phyloP scores from a whole-genome alignment of 2,797 vertebrate genomes.

The Capromys pilorides region DNA sequence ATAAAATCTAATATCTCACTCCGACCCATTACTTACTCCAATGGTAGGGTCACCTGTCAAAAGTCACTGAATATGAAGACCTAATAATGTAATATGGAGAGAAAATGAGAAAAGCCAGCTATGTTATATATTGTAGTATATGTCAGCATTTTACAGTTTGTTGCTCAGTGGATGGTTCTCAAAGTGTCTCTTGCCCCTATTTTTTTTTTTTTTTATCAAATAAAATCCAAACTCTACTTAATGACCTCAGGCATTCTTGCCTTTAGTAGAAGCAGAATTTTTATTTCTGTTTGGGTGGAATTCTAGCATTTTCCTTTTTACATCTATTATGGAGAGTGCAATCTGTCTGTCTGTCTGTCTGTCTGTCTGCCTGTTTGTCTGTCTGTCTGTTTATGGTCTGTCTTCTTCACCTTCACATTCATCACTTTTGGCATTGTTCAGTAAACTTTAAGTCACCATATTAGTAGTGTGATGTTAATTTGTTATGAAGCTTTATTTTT shows the following conservation, averaged over 20 bases:
- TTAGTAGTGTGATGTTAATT: neutral
- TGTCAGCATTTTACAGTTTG: neutral
- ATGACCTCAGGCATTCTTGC: neutral
- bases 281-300: neutral
- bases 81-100: neutral
- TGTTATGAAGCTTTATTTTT: neutral
- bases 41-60: neutral
- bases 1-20: neutral
- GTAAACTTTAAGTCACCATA: neutral
- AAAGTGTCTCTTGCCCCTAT: neutral
- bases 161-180: neutral
- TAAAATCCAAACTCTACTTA: conserved; percentile 26
- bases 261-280: conserved; percentile 33
- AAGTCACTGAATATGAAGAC: neutral
- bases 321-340: neutral
- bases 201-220: neutral
- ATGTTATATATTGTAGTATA: too few relatives aligned
- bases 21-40: neutral
- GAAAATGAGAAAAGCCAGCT: neutral
- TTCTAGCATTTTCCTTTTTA: neutral
- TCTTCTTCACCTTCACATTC: neutral
- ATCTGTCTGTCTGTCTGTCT: neutral
- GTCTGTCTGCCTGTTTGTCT: neutral
- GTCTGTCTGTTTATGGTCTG: neutral
- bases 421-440: neutral